Conservation (phyloP, 2,113 vertebrate genomes). For the Protomyctophum bolini region DNA sequence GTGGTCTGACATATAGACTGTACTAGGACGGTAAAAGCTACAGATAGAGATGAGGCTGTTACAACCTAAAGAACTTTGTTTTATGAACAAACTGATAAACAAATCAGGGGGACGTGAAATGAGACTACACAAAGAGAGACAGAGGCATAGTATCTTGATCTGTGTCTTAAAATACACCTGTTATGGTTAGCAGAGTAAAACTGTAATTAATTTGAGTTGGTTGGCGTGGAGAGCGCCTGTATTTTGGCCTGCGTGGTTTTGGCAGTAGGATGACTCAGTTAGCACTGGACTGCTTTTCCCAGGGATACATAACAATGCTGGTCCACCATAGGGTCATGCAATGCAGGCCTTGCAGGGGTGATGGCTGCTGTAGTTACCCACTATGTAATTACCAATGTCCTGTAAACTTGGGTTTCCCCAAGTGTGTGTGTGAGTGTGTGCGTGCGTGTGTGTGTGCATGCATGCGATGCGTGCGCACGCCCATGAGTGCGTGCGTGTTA, state of each 20-base stretch:
- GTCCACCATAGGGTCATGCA: neutral
- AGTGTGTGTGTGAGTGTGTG: no score
- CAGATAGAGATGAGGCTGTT: neutral
- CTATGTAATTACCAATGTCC: constrained; percentile 27
- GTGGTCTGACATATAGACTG: constrained; percentile 32
- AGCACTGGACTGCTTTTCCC: neutral
- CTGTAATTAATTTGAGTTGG: neutral
- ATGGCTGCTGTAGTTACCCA: neutral
- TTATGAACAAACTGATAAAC: neutral
- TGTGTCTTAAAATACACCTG: constrained; percentile 1
- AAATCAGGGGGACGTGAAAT: neutral
- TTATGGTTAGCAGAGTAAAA: neutral
- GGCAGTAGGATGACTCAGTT: neutral
- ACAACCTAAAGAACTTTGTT: neutral
- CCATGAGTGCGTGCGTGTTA: no score
- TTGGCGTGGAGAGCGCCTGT: neutral
- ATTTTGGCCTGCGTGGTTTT: constrained; percentile 15
- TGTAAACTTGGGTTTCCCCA: constrained; percentile 11
- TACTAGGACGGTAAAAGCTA: neutral
- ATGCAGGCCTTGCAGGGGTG: neutral
- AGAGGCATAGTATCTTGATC: no score
- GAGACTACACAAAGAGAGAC: no score
- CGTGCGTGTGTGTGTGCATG: no score
- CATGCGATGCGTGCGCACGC: no score
- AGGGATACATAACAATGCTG: neutral